Percentiles rank a stretch among this genome's conserved stretches.
These are phyloP conservation scores for Synanceia verrucosa DNA, from an alignment of 2,797 vertebrate genomes.

Conservation along the genomic window DNA sequence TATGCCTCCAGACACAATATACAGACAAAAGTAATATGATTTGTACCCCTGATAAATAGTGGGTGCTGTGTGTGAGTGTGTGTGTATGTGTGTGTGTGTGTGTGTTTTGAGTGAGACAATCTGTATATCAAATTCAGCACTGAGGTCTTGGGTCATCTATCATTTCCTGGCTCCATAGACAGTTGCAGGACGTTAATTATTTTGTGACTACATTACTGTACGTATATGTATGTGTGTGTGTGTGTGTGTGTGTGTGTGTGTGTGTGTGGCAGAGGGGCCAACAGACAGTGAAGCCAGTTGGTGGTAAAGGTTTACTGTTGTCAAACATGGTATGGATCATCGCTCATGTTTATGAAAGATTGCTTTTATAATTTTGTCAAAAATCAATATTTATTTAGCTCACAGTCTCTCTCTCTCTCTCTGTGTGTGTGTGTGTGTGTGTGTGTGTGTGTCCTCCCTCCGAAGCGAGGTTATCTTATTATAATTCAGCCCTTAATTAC, in stretches of 20 bases:
- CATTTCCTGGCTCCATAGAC: conserved; percentile 63
- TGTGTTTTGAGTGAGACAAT: conserved; percentile 31
- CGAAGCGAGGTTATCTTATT: conserved; percentile 47
- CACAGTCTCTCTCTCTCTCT: conserved; percentile 2
- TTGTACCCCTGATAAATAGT: conserved; percentile 63
- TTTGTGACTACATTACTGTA: conserved; percentile 26
- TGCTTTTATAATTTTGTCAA: conserved; percentile 52
- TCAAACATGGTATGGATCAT: conserved; percentile 45
- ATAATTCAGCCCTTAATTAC: conserved; percentile 65
- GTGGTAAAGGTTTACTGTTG: conserved; percentile 14
- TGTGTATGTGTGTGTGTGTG: conserved; percentile 15
- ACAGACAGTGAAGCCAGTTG: conserved; percentile 1
- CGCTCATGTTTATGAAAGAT: conserved; percentile 51
- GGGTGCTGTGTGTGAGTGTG: conserved; percentile 7
- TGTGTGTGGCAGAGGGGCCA: background rate
- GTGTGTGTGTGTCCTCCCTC: conserved; percentile 39
- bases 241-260: conserved; percentile 13
- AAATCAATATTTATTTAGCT: conserved; percentile 56
- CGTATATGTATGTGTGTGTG: conserved; percentile 7
- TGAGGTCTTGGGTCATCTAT: conserved; percentile 52
- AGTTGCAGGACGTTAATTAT: conserved; percentile 51
- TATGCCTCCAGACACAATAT: conserved; percentile 65
- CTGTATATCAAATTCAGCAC: conserved; percentile 49
- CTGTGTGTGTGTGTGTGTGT: background rate
- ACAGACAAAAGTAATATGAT: conserved; percentile 73